These are phyloP conservation scores for Pungitius pungitius DNA, from an alignment of 2,113 vertebrate genomes.

Conservation along the genomic window DNA sequence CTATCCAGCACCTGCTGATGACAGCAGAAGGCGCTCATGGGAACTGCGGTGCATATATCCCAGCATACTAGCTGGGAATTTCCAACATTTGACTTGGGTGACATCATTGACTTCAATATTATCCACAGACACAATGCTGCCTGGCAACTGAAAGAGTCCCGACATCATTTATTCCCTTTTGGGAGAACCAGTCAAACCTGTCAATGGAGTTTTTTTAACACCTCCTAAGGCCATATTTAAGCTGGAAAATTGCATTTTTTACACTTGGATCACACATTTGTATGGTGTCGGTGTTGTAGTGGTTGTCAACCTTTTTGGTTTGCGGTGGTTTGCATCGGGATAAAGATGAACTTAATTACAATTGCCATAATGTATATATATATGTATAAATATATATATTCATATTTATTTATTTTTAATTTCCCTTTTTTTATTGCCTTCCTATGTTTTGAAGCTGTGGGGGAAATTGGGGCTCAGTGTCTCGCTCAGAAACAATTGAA, in stretches of 20 bases:
- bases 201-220: neutral
- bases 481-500: neutral
- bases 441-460: neutral
- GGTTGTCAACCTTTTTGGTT: neutral
- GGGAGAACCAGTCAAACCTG: neutral
- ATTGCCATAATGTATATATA: neutral
- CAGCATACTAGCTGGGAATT: constrained; percentile 32
- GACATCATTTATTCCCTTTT: constrained; percentile 10
- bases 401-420: no score
- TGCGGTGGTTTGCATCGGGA: neutral
- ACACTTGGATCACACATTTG: neutral
- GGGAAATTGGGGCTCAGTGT: neutral
- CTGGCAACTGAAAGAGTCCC: constrained; percentile 21
- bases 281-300: neutral
- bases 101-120: constrained; percentile 20
- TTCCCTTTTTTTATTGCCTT: neutral
- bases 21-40: constrained; percentile 54
- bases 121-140: constrained; percentile 29
- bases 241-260: neutral
- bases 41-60: constrained; percentile 44
- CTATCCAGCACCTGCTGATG: constrained; percentile 33
- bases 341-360: neutral
- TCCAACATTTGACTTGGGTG: constrained; percentile 23
- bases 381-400: no score
- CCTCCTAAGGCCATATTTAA: neutral